Evolutionary conservation across 2,113 vertebrate genomes (phyloP).

Genomic region (Ammodytes marinus): DNA sequence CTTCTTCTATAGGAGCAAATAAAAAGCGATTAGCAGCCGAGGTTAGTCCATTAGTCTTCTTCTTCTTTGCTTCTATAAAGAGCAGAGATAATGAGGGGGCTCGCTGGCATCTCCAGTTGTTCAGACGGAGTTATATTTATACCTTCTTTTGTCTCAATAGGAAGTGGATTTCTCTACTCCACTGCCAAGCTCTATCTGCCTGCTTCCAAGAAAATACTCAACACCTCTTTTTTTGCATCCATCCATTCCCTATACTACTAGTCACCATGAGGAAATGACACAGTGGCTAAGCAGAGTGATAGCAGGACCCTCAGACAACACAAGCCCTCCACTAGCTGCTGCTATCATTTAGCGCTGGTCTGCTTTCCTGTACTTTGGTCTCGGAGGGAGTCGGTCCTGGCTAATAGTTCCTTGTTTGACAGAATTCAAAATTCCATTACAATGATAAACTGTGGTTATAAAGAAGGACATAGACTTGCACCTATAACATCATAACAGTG

Average conservation of each 20-base stretch:
- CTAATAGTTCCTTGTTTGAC: slow-evolving; percentile 29
- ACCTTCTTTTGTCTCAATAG: slow-evolving; percentile 74
- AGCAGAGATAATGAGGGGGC: slow-evolving; percentile 75
- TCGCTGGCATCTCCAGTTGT: slow-evolving; percentile 57
- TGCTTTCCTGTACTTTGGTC: slow-evolving; percentile 44
- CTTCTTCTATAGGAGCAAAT: slow-evolving; percentile 58
- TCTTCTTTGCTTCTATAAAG: slow-evolving; percentile 72
- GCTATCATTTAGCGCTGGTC: slow-evolving; percentile 33
- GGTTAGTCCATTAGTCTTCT: slow-evolving; percentile 82
- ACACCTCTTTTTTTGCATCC: slow-evolving; percentile 41
- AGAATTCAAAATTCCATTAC: not conserved
- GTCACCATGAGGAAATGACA: slow-evolving; percentile 65
- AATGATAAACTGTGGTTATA: not conserved
- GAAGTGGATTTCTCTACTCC: slow-evolving; percentile 62
- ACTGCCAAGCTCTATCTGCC: slow-evolving; percentile 35
- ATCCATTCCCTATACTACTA: slow-evolving; percentile 21
- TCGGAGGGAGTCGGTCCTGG: not conserved
- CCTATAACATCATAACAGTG: not conserved
- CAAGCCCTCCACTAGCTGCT: slow-evolving; percentile 32
- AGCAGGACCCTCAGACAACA: slow-evolving; percentile 54
- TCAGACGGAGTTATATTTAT: slow-evolving; percentile 77
- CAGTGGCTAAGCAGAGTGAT: slow-evolving; percentile 49
- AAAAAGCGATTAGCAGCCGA: slow-evolving; percentile 77
- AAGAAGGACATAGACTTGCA: not conserved
- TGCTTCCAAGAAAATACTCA: slow-evolving; percentile 49